phyloP scores from a whole-genome alignment of 2,888 invertebrate genomes.

The Tenodera sinensis region DNA sequence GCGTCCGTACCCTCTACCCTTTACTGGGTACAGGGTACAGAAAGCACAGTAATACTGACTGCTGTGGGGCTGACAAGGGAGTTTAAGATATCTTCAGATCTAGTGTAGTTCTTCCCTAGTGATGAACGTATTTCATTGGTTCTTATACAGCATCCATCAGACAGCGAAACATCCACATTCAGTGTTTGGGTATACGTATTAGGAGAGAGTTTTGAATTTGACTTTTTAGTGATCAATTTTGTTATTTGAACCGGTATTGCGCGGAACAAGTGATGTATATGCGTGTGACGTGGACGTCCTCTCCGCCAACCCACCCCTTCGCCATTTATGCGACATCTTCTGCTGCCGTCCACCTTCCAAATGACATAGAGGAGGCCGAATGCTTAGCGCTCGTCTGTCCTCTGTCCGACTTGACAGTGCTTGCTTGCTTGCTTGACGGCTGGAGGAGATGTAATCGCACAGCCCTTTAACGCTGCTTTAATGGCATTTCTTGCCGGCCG shows the following conservation, averaged over 20 bases:
- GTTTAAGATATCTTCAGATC: too few relatives aligned
- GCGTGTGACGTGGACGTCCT: neutral
- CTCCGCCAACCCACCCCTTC: conserved; percentile 5
- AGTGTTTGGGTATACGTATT: too few relatives aligned
- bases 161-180: too few relatives aligned
- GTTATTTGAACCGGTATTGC: neutral
- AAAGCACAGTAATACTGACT: too few relatives aligned
- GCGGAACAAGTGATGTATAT: conserved; percentile 31
- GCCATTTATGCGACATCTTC: conserved; percentile 22
- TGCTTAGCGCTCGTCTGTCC: neutral
- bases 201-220: too few relatives aligned
- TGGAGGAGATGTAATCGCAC: neutral
- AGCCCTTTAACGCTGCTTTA: neutral
- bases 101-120: too few relatives aligned
- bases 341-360: neutral
- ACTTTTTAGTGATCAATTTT: neutral
- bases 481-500: neutral
- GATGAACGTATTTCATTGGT: too few relatives aligned
- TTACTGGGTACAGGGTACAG: too few relatives aligned
- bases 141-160: too few relatives aligned
- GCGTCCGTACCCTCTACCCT: too few relatives aligned
- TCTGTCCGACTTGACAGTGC: neutral
- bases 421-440: neutral
- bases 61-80: too few relatives aligned
- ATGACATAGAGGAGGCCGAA: neutral